phyloP scores from a whole-genome alignment of 2,113 vertebrate species.

The Prinia subflava region DNA sequence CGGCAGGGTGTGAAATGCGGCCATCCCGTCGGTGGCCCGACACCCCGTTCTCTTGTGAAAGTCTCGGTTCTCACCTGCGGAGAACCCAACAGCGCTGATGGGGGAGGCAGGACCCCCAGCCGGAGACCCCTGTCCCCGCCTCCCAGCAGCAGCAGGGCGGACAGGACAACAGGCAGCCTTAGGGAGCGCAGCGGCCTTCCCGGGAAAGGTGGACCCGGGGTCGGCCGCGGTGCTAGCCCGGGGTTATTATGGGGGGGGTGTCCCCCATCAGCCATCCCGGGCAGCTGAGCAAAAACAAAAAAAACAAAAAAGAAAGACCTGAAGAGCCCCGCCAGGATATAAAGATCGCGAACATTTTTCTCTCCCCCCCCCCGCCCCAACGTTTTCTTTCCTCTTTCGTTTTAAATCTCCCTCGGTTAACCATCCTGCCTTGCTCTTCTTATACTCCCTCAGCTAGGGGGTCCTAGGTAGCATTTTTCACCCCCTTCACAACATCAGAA shows the following conservation, averaged over 20 bases:
- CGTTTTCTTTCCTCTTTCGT: neutral
- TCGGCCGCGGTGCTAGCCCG: neutral
- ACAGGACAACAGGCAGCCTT: neutral
- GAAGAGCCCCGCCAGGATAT: neutral
- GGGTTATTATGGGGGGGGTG: neutral
- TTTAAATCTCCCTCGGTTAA: neutral
- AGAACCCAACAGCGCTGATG: neutral
- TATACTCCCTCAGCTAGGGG: neutral
- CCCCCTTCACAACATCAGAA: neutral
- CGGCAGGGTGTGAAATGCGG: neutral
- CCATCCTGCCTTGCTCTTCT: neutral
- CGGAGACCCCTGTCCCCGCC: neutral
- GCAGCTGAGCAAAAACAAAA: neutral
- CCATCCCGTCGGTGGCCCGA: too few species aligned
- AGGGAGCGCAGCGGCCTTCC: neutral
- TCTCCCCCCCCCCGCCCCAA: rapidly evolving
- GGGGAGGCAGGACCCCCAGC: neutral
- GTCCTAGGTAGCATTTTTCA: neutral
- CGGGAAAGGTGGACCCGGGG: neutral
- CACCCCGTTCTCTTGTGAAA: neutral
- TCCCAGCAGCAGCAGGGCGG: neutral
- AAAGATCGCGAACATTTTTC: neutral
- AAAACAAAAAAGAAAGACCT: neutral
- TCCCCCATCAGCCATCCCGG: neutral
- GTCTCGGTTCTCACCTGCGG: neutral